These are phyloP conservation scores for Dendrocopos noguchii DNA, from an alignment of 2,113 vertebrate species.

Conservation along the genomic window DNA sequence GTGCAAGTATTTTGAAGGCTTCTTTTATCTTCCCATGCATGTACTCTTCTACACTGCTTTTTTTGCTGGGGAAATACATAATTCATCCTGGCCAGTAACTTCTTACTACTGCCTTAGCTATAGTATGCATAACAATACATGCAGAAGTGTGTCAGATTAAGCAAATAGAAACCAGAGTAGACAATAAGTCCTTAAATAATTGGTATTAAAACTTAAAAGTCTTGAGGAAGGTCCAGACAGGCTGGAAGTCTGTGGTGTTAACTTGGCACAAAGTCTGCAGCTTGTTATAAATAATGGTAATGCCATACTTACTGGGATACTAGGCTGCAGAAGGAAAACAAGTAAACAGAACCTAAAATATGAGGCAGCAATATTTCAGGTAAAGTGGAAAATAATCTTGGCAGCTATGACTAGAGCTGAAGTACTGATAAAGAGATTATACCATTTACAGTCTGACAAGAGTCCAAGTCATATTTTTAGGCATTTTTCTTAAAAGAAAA, in stretches of 20 bases:
- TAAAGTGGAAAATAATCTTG: background rate
- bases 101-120: background rate
- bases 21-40: background rate
- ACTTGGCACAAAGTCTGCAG: background rate
- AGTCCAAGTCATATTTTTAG: background rate
- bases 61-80: background rate
- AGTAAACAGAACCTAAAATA: background rate
- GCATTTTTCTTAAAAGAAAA: background rate
- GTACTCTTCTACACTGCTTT: background rate
- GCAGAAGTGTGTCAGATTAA: background rate
- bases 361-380: background rate
- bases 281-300: background rate
- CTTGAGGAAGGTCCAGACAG: background rate
- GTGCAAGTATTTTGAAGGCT: background rate
- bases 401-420: background rate
- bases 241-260: background rate
- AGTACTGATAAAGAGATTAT: background rate
- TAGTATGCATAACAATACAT: background rate
- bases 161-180: background rate
- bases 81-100: background rate
- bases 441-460: background rate
- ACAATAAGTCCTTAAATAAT: background rate
- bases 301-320: background rate
- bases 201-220: background rate
- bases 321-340: background rate